A percentile compares a stretch with the other conserved stretches of the same genome.
Evolutionary conservation across 2,797 vertebrate genomes (phyloP).

Genomic region (Notoglanidium macrostoma): DNA sequence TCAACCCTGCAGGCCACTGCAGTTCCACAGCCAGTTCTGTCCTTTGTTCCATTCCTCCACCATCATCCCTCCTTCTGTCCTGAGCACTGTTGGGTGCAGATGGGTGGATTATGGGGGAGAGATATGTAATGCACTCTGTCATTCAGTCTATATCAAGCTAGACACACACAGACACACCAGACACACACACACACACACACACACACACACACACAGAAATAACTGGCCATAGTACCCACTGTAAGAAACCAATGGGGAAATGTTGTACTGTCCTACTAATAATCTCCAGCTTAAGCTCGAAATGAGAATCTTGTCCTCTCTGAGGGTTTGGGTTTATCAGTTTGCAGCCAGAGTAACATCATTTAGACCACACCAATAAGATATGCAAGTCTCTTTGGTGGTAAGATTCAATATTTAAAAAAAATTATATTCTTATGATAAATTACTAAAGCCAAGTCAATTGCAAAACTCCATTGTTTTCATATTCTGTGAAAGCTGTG

Average conservation of each 20-base stretch:
- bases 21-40: slow-evolving; percentile 37
- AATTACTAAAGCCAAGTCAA: background rate
- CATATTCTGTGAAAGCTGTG: background rate
- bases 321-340: slow-evolving; percentile 3
- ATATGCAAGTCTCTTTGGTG: background rate
- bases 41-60: slow-evolving; percentile 15
- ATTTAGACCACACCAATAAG: slow-evolving; percentile 27
- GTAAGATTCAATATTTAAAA: slow-evolving; percentile 1
- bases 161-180: slow-evolving; percentile 36
- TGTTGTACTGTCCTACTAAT: slow-evolving; percentile 18
- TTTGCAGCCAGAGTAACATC: slow-evolving; percentile 25
- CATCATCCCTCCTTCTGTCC: slow-evolving; percentile 42
- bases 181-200: slow-evolving; percentile 31
- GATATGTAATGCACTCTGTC: slow-evolving; percentile 51
- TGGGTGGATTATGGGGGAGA: slow-evolving; percentile 42
- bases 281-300: slow-evolving; percentile 18
- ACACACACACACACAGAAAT: slow-evolving; percentile 20
- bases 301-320: slow-evolving; percentile 28
- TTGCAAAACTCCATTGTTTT: background rate
- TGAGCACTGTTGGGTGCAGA: slow-evolving; percentile 32
- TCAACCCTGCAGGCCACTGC: slow-evolving; percentile 51
- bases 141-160: slow-evolving; percentile 46
- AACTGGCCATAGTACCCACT: slow-evolving; percentile 5
- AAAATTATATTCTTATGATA: background rate
- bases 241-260: slow-evolving; percentile 22